Base-by-base conservation (phyloP, 2,113 vertebrate genomes). In the Atractosteus spatula region DNA sequence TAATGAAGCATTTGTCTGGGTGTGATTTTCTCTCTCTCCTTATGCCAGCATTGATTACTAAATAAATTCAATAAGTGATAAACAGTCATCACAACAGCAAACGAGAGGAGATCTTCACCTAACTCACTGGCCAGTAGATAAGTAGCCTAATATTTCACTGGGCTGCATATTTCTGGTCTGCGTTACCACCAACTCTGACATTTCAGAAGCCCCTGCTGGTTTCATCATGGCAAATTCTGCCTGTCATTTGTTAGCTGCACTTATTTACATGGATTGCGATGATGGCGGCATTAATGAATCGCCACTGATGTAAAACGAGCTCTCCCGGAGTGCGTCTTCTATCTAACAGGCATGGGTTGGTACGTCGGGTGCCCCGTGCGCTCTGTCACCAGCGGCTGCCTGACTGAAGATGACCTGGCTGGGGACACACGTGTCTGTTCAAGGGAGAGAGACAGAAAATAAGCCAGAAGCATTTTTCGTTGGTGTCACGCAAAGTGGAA, bases 181-280 rank as follows among this genome's bases (percentile, higher is more conserved):
- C 13, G 77, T 76, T 78, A 79, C 76, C 75, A 82, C 82, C 83
- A 82, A 86, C 81, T 76, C 77, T 91, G 89, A 89, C 88, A 92
- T 92, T 92, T 92, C 83, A 78, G 79, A 85, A 84, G 84, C 87
- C 86, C 90, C 89, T 87, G 88, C 87, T 89, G 88, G 85, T 85
- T 88, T 90, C 86, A 91, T 91, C 89, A 89, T 84, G 84, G 83
- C 80, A 88, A 91, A 91, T 88, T 86, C 89, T 90, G 82, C 79
- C 79, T 91, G 88, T 91, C 88, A 88, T 89, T 91, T 89, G 84
- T 87, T 83, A 84, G 76, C 81, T 81, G 81, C 81, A 88, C 84
- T 88, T 72, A 29, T 29, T 16, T 62, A 62, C 59, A 14, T 75
- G 85, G 86, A 88, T 86, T 82, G 86, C 84, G 85, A 86, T 89